Evolutionary conservation across 2,113 vertebrate genomes (phyloP).

Genomic region (Oostethus manadensis): DNA sequence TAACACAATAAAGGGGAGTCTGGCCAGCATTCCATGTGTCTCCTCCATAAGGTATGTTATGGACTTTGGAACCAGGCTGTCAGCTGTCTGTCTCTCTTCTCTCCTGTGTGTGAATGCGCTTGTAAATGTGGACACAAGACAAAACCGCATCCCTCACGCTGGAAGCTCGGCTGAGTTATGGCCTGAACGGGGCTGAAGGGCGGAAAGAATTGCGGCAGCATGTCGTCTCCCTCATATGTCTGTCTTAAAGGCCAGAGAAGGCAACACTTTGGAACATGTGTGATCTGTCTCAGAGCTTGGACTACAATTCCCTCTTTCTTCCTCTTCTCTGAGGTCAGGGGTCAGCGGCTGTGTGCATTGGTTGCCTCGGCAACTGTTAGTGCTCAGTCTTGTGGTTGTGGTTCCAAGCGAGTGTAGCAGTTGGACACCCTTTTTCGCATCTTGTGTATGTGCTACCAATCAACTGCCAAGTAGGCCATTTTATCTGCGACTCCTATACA

Average conservation of each 20-base stretch:
- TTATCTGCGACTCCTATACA: background rate
- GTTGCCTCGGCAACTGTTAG: background rate
- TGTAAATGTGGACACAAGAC: conserved; percentile 2
- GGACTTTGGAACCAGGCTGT: conserved; percentile 40
- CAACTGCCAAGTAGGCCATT: background rate
- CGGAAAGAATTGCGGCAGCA: conserved; percentile 12
- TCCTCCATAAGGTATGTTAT: conserved; percentile 26
- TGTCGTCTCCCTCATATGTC: conserved; percentile 1
- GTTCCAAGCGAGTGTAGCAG: conserved; percentile 50
- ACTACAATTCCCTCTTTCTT: conserved; percentile 10
- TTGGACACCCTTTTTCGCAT: background rate
- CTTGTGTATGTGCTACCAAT: too few relatives aligned
- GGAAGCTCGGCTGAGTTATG: conserved; percentile 19
- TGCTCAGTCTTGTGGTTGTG: conserved; percentile 12
- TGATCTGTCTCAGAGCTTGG: conserved; percentile 6
- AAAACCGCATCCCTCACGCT: conserved; percentile 23
- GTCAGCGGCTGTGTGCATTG: conserved; percentile 23
- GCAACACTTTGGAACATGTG: conserved; percentile 8
- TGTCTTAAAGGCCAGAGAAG: background rate
- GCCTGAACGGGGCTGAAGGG: conserved; percentile 16
- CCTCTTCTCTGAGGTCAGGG: conserved; percentile 32
- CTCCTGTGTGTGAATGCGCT: conserved; percentile 8
- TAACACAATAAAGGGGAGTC: conserved; percentile 47
- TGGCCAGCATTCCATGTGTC: conserved; percentile 43
- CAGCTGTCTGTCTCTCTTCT: conserved; percentile 20